Evolutionary conservation across 37 sponge, comb jelly and placozoan genomes (phyloP), one percentile per base, ranked within the genome.

Genomic region (Corticium candelabrum): DNA sequence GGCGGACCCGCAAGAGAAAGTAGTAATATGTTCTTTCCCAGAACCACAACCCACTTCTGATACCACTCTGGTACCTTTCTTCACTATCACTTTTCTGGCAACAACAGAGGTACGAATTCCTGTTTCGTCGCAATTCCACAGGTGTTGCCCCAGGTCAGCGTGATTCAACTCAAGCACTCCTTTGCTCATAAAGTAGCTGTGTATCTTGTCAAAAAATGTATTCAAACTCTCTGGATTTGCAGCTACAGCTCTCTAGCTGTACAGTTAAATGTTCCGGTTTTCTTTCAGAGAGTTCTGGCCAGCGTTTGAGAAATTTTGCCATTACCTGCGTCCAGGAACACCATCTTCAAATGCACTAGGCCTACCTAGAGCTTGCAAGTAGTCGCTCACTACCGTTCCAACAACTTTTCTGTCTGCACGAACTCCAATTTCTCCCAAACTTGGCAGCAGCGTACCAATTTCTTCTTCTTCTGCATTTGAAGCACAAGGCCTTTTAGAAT

Each of bases 111-210:
- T 50, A 27, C 39, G 40, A 68, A 83, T 75, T 35, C 83, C 69
- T 2, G 83, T 78, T 76, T 82, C 83, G 74, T 82, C 77, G 21
- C 78, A 79, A 69, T 83, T 83, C 67, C 62, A 83, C 37, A 83
- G 74, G 1, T 57, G 68, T 11, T 39, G 38, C 30, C 68, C 79
- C 68, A 78, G 3, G 30, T 78, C 78, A 31, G 72, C 30, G 32
- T 11, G 30, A 27, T 41, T 27, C 40, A 78, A 0, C 38, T 62
- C 1, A 30, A 21, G 0, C 75, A 39, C 21, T 77, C 68, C 37
- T 76, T 75, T 37, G 69, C 39, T 15, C 36, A 62, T 37, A 1
- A 37, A 80, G 3, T 36, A 37, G 2, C 38, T 74, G 4, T 75
- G 0, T 1, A 80, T 43, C 37, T 3, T n/a, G 73, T 80, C 72